Evolutionary conservation across 1,140 invertebrate species (phyloP).

Genomic region (Catajapyx aquilonaris): DNA sequence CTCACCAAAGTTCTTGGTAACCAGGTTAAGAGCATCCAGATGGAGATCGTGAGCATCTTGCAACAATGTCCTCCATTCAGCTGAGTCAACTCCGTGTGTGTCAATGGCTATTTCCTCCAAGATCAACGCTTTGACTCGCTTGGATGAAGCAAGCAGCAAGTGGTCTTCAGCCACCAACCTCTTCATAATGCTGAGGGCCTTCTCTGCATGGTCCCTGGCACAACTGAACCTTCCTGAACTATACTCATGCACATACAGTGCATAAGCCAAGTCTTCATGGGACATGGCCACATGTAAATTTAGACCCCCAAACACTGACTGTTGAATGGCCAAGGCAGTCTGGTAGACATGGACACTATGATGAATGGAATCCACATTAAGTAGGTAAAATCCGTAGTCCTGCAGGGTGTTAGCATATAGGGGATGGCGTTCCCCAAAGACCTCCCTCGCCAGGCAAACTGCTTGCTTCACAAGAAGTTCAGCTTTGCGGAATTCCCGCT

Average conservation of each 20-base stretch:
- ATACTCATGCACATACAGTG: slow-evolving; percentile 77
- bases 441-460: slow-evolving; percentile 42
- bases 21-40: slow-evolving; percentile 49
- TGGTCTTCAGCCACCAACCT: slow-evolving; percentile 57
- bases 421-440: slow-evolving; percentile 37
- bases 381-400: slow-evolving; percentile 73
- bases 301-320: slow-evolving; percentile 53
- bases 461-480: slow-evolving; percentile 62
- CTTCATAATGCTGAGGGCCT: slow-evolving; percentile 60
- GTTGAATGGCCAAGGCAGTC: slow-evolving; percentile 51
- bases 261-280: slow-evolving; percentile 78
- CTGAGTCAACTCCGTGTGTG: slow-evolving; percentile 19
- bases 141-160: slow-evolving; percentile 64
- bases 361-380: slow-evolving; percentile 66
- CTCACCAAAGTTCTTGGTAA: slow-evolving; percentile 63
- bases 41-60: slow-evolving; percentile 60
- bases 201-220: slow-evolving; percentile 48
- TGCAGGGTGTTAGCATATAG: slow-evolving; percentile 60
- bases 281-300: slow-evolving; percentile 70
- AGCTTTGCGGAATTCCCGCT: slow-evolving; percentile 57
- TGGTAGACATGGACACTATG: slow-evolving; percentile 66
- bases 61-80: slow-evolving; percentile 26
- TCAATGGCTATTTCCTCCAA: slow-evolving; percentile 83
- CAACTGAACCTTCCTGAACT: slow-evolving; percentile 55
- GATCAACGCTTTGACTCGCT: slow-evolving; percentile 75